phyloP scores from a whole-genome alignment of 2,113 vertebrate species.

The Pampusana beccarii region DNA sequence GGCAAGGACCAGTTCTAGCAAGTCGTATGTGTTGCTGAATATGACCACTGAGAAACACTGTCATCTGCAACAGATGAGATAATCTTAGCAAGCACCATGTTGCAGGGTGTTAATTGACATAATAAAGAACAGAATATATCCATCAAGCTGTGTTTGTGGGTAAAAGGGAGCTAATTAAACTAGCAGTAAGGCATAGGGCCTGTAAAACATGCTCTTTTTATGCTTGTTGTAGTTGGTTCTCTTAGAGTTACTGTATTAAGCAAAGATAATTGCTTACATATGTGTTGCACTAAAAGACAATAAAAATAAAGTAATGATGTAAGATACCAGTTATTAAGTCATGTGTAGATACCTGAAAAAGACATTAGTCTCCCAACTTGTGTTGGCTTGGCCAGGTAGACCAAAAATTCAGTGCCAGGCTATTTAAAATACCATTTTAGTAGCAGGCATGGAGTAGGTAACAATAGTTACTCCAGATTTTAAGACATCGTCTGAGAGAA shows the following conservation, averaged over 20 bases:
- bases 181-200: slow-evolving; percentile 3
- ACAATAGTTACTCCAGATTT: background rate
- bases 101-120: slow-evolving; percentile 6
- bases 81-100: background rate
- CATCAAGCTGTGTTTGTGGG: slow-evolving; percentile 32
- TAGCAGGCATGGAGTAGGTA: background rate
- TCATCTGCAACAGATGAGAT: background rate
- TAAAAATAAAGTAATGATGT: background rate
- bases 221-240: background rate
- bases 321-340: background rate
- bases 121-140: slow-evolving; percentile 19
- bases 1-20: background rate
- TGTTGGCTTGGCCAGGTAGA: background rate
- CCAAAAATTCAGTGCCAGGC: background rate
- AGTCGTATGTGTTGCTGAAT: background rate
- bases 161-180: slow-evolving; percentile 33
- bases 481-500: background rate
- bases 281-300: background rate
- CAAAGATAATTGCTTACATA: background rate
- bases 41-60: background rate
- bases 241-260: background rate
- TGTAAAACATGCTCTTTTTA: background rate
- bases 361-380: background rate
- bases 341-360: background rate
- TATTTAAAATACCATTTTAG: background rate